A percentile compares a stretch with the other conserved stretches of the same genome.
These are phyloP conservation scores for Lymantria dispar DNA, from an alignment of 2,888 invertebrate genomes.

Conservation along the genomic window DNA sequence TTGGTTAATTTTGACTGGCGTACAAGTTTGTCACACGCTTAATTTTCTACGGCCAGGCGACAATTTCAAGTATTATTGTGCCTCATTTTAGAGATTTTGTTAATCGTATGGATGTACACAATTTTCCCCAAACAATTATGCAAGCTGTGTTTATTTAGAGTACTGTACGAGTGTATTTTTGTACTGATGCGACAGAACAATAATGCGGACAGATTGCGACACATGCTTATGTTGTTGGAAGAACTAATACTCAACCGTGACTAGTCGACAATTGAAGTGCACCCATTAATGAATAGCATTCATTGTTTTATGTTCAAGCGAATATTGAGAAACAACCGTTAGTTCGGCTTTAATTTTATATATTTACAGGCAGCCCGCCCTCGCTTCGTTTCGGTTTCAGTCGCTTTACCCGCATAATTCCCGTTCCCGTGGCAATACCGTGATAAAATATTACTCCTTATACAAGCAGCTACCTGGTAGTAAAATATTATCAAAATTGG, in stretches of 20 bases:
- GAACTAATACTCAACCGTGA: background rate
- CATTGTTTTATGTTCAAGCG: background rate
- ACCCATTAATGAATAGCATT: background rate
- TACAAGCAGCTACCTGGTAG: too few species aligned
- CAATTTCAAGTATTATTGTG: too few species aligned
- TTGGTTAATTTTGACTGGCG: too few species aligned
- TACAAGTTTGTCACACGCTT: too few species aligned
- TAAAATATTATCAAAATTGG: too few species aligned
- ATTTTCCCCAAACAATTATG: slow-evolving; percentile 10
- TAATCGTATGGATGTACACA: background rate
- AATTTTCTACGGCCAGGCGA: too few species aligned
- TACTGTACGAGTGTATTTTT: background rate
- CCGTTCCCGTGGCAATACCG: too few species aligned
- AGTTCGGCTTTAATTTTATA: background rate
- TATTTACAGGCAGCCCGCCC: background rate
- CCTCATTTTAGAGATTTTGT: too few species aligned
- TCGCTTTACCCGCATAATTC: too few species aligned
- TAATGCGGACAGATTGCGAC: background rate
- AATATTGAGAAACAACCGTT: background rate
- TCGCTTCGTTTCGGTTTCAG: too few species aligned
- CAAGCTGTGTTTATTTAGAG: background rate
- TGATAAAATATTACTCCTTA: too few species aligned
- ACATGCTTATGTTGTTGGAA: background rate
- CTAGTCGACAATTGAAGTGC: background rate
- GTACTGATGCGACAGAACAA: background rate